These are phyloP conservation scores for Meteorus cinctellus DNA, from an alignment of 2,888 invertebrate species.

Conservation along the genomic window DNA sequence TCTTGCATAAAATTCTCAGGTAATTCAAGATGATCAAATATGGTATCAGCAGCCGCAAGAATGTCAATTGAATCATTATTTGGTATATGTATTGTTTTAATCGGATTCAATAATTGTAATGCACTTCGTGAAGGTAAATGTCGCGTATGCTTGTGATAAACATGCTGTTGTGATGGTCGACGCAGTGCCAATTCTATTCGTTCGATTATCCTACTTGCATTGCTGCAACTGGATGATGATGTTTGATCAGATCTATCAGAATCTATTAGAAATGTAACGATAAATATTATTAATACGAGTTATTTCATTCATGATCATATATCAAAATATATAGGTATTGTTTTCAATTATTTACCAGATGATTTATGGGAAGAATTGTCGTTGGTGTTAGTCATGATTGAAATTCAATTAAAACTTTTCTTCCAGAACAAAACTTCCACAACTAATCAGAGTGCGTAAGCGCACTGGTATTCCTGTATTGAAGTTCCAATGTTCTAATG, in stretches of 20 bases:
- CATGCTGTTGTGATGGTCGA: constrained; percentile 47
- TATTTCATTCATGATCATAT: constrained; percentile 4
- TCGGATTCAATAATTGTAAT: constrained; percentile 17
- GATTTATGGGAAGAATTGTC: constrained; percentile 17
- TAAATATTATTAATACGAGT: neutral
- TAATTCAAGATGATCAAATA: constrained; percentile 80
- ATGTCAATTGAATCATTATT: constrained; percentile 48
- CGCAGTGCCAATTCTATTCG: constrained; percentile 27
- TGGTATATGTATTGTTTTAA: constrained; percentile 37
- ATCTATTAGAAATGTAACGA: constrained; percentile 24
- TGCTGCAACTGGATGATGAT: constrained; percentile 38
- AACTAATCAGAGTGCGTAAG: neutral
- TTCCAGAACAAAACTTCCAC: too few species aligned
- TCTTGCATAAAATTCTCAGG: constrained; percentile 80
- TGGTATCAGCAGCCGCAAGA: constrained; percentile 77
- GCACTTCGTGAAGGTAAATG: constrained; percentile 53
- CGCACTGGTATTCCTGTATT: neutral
- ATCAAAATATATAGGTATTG: neutral
- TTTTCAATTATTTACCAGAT: constrained; percentile 13
- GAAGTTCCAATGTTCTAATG: neutral
- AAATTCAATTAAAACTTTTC: neutral
- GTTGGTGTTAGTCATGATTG: neutral
- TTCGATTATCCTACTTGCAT: constrained; percentile 24
- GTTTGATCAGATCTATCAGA: neutral
- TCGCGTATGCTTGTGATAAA: constrained; percentile 51